Percentiles rank a stretch among this genome's conserved stretches.
Conservation (phyloP, 2,888 invertebrate genomes). For the Pyrgus malvae region DNA sequence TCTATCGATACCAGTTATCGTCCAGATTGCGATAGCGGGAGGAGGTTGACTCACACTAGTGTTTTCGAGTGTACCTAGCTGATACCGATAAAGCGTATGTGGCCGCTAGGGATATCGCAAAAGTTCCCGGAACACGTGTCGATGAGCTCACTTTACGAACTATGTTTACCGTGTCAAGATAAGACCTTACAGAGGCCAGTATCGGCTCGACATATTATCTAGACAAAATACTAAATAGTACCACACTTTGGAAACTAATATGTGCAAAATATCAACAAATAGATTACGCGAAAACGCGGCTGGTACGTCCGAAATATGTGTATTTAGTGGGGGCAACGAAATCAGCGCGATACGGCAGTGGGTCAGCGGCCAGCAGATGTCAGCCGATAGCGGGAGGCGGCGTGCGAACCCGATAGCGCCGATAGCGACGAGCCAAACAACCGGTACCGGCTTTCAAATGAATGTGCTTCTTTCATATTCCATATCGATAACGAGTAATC, state of each 20-base stretch:
- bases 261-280: neutral
- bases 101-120: neutral
- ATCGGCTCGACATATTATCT: neutral
- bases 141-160: neutral
- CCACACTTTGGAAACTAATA: no score
- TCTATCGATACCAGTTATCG: constrained; percentile 16
- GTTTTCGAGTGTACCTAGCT: constrained; percentile 6
- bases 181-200: neutral
- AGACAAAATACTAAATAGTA: no score
- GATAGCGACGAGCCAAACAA: neutral
- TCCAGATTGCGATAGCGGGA: constrained; percentile 25
- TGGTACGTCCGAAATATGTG: neutral
- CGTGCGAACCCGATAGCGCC: neutral
- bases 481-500: neutral
- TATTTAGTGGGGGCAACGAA: neutral
- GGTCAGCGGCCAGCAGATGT: neutral
- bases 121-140: neutral
- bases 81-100: constrained; percentile 11
- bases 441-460: neutral
- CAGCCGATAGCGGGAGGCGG: neutral
- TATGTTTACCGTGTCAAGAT: neutral
- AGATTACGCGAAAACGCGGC: no score
- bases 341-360: neutral
- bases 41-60: constrained; percentile 24
- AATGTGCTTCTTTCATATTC: neutral